Evolutionary conservation across 1,140 invertebrate genomes (phyloP), one percentile per base, ranked within the genome.

Genomic region (Octopus bimaculoides): DNA sequence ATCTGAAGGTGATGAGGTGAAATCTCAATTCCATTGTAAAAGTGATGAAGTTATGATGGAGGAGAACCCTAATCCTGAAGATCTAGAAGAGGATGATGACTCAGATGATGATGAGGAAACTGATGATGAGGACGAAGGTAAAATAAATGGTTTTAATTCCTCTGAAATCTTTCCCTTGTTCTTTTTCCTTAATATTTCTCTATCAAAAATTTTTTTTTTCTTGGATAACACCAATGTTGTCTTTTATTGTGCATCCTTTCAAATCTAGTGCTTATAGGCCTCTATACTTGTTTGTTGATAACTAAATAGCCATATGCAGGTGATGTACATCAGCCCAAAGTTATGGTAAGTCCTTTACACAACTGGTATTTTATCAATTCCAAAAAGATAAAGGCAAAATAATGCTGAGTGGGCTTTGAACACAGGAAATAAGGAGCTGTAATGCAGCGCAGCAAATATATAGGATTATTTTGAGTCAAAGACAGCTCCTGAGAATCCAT

Each of bases 61-160:
- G 41, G 53, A 54, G n/a, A 52, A 56, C 8, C 75, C 78, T 26
- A 79, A 82, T 14, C 79, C 80, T 14, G 78, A 81, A 10, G 82
- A 81, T 20, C 79, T 75, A 1, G 77, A 80, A 8, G 83, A 83
- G 17, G 81, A 78, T 5, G 81, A 81, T 61, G 82, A 81, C 17
- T 78, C 82, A 10, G 82, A 77, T 53, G 81, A 81, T 53, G 79
- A 81, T 20, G 94, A 94, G 66, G 78, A 81, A 20, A 79, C 77
- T 78, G 82, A 83, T 75, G 82, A 78, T 79, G 83, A 84, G n/a
- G 79, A 73, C 20, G 79, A 81, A 77, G 91, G 89, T 52, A 77
- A 79, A 54, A 75, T 66, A 12, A 20, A 75, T 14, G 82, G 54
- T 20, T 71, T 55, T 79, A 78, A 79, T 61, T n/a, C 53, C 8